phyloP scores from a whole-genome alignment of 2,888 invertebrate genomes.

The Platerodrilus igneus region DNA sequence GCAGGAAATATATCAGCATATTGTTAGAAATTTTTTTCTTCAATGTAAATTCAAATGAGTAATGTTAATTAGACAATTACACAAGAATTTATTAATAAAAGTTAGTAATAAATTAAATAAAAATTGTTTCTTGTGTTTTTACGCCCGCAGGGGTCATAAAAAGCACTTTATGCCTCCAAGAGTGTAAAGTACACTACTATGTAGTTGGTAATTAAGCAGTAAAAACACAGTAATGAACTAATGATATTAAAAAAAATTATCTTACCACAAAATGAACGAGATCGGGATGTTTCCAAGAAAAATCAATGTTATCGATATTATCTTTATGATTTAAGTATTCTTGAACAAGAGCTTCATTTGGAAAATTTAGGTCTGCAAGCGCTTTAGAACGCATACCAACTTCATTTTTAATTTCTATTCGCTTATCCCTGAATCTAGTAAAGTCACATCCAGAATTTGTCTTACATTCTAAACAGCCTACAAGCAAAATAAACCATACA shows the following conservation, averaged over 20 bases:
- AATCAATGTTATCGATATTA: conserved; percentile 52
- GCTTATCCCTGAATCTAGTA: conserved; percentile 56
- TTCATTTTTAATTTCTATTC: conserved; percentile 63
- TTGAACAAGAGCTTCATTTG: conserved; percentile 66
- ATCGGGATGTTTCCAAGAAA: conserved; percentile 63
- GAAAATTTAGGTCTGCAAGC: conserved; percentile 59
- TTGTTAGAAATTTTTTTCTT: too few relatives aligned
- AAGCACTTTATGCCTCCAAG: too few relatives aligned
- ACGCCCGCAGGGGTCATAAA: too few relatives aligned
- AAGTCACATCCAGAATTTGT: conserved; percentile 59
- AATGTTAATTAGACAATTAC: too few relatives aligned
- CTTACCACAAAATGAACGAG: conserved; percentile 66
- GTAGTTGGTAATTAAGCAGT: too few relatives aligned
- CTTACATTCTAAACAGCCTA: conserved; percentile 62
- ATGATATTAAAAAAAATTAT: conserved; percentile 13
- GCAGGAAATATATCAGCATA: too few relatives aligned
- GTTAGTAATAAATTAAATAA: too few relatives aligned
- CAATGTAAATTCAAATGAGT: too few relatives aligned
- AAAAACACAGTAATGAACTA: too few relatives aligned
- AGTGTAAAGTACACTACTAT: too few relatives aligned
- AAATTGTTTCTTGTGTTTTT: too few relatives aligned
- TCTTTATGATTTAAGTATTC: conserved; percentile 63
- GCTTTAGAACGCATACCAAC: conserved; percentile 64
- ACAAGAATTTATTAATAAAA: too few relatives aligned
- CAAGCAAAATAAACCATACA: conserved; percentile 6